Base-by-base conservation (phyloP, 2,113 vertebrate genomes). In the Porphyrio hochstetteri region DNA sequence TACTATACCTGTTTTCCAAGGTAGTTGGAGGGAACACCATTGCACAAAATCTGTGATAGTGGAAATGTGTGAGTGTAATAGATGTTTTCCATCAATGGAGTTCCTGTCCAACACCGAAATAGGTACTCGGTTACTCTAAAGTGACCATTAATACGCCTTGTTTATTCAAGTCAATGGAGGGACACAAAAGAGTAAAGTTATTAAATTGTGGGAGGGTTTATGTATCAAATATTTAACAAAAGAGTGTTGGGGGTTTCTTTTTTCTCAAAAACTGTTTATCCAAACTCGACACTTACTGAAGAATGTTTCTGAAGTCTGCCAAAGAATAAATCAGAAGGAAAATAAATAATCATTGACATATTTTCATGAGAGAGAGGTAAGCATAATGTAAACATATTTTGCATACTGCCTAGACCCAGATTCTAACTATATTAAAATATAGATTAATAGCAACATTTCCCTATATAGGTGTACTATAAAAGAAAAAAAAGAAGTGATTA, bases 71-170 rank as follows among this genome's bases (percentile, higher is more conserved):
- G 77, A 44, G 56, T 20, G 28, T 33, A 31, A 33, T 35, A 18
- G 40, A 21, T 55, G 12, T 68, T 93, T 80, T 69, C 69, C 16
- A 28, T 36, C 10, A 67, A 20, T 33, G 10, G 10, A 44, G 11
- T 50, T 85, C 19, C 33, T 38, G 11, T 70, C 27, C 36, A 70
- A 16, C 21, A 28, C 18, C 53, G 53, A 83, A 76, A 65, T 61
- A 17, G 14, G 5, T 57, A 25, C n/a, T 8, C 5, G 33, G 0
- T 9, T 61, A 5, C 31, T 69, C 42, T 60, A 4, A 69, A 67
- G n/a, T 55, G 46, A 36, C 56, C 14, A 2, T 40, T 27, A 36
- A 15, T 44, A 28, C 63, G 16, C 21, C n/a, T 72, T 53, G 27
- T 65, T 86, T 19, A 2, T 65, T 86, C 18, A 42, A 59, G 48